Percentiles rank a stretch among this genome's conserved stretches.
These are phyloP conservation scores for Perognathus longimembris DNA, from an alignment of 2,113 vertebrate species.

Conservation along the genomic window DNA sequence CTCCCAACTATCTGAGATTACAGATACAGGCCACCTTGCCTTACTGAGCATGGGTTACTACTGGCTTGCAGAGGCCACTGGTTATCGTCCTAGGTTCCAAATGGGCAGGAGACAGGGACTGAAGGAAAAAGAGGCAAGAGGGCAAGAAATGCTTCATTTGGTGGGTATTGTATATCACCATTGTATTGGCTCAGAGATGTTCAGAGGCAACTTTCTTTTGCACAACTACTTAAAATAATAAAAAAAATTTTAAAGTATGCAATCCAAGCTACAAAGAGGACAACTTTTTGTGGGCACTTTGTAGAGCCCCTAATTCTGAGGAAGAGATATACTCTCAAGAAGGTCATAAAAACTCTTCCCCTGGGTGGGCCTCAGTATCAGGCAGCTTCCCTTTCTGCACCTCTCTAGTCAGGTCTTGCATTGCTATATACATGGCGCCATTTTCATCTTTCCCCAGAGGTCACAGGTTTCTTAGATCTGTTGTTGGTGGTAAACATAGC, in stretches of 20 bases:
- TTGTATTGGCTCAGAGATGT: background rate
- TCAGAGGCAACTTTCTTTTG: background rate
- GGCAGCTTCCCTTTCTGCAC: background rate
- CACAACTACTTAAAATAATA: no score
- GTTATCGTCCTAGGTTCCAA: background rate
- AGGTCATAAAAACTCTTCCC: background rate
- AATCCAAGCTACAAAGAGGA: no score
- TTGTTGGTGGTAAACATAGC: background rate
- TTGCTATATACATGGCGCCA: background rate
- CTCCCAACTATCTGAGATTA: no score
- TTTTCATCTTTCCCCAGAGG: no score
- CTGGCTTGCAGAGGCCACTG: no score
- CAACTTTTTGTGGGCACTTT: background rate
- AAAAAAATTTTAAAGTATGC: no score
- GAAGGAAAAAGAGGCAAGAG: background rate
- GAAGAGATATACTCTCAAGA: background rate
- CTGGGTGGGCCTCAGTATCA: background rate
- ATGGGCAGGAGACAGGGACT: rapidly evolving
- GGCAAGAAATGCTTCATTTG: background rate
- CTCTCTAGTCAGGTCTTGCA: background rate
- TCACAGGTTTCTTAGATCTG: background rate
- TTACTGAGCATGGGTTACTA: no score
- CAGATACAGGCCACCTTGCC: no score
- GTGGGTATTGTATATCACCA: no score
- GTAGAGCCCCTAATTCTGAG: background rate